phyloP scores from a whole-genome alignment of 2,113 vertebrate species.

The Cyprinodon tularosa region DNA sequence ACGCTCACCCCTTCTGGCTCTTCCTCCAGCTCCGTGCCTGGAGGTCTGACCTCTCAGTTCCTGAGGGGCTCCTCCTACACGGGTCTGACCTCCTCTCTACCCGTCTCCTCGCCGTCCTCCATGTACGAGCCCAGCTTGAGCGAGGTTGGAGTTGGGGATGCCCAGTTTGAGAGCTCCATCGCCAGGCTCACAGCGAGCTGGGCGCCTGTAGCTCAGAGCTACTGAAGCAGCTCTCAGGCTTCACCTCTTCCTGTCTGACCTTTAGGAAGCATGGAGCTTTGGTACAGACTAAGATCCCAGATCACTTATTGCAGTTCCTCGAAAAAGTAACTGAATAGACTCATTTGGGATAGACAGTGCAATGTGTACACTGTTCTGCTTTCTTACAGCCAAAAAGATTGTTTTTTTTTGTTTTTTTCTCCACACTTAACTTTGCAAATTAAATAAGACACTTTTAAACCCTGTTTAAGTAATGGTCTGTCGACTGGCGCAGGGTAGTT shows the following conservation, averaged over 20 bases:
- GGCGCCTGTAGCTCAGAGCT: conserved; percentile 83
- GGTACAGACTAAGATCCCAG: conserved; percentile 18
- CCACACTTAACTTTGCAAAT: not conserved
- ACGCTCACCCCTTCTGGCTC: conserved; percentile 79
- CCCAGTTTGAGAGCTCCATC: conserved; percentile 84
- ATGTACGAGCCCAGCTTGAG: conserved; percentile 80
- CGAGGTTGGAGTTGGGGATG: conserved; percentile 76
- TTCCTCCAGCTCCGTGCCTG: conserved; percentile 72
- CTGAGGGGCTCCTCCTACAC: conserved; percentile 82
- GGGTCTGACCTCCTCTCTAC: conserved; percentile 79
- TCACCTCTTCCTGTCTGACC: not conserved
- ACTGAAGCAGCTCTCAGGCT: conserved; percentile 19
- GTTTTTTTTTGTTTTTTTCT: too few species aligned
- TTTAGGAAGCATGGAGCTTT: not conserved
- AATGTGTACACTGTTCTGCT: not conserved
- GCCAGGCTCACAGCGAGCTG: conserved; percentile 81
- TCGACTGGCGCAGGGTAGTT: not conserved
- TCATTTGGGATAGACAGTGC: not conserved
- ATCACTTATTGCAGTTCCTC: not conserved
- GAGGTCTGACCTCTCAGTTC: conserved; percentile 81
- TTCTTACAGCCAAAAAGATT: not conserved
- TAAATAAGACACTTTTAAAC: not conserved
- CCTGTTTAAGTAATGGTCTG: not conserved
- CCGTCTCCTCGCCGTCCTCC: conserved; percentile 79
- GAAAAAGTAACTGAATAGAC: not conserved